Evolutionary conservation across 2,797 vertebrate species (phyloP).

Genomic region (Ara ararauna): DNA sequence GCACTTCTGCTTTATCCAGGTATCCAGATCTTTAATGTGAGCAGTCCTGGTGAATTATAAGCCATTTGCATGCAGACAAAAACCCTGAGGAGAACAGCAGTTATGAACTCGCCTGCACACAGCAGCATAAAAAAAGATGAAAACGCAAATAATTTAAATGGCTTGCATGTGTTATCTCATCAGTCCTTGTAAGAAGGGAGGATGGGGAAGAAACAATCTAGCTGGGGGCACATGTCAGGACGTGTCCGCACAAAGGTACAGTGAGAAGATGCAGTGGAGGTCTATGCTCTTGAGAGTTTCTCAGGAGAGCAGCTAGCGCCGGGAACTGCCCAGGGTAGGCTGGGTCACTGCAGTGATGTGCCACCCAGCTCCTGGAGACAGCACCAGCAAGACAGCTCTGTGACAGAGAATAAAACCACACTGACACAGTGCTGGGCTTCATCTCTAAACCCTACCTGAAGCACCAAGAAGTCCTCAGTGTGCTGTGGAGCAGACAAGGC

Average conservation of each 20-base stretch:
- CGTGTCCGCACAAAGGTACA: accelerated
- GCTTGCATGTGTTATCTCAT: neutral
- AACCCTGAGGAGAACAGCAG: neutral
- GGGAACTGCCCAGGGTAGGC: neutral
- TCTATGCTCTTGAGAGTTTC: neutral
- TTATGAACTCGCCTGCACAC: neutral
- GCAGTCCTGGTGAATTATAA: neutral
- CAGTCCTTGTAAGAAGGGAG: neutral
- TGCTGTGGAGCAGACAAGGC: neutral
- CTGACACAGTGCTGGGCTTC: neutral
- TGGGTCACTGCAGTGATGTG: neutral
- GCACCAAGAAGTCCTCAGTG: accelerated
- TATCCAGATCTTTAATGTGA: neutral
- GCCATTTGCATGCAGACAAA: neutral
- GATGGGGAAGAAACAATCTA: neutral
- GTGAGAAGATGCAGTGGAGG: neutral
- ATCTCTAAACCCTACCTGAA: neutral
- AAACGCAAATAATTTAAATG: neutral
- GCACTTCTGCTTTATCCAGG: neutral
- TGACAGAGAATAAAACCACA: neutral
- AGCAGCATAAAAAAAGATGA: neutral
- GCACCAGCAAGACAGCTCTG: neutral
- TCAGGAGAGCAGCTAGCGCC: neutral
- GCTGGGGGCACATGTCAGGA: neutral
- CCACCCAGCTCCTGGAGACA: neutral